Conservation (phyloP, 2,888 invertebrate species). For the Tipula helvola region DNA sequence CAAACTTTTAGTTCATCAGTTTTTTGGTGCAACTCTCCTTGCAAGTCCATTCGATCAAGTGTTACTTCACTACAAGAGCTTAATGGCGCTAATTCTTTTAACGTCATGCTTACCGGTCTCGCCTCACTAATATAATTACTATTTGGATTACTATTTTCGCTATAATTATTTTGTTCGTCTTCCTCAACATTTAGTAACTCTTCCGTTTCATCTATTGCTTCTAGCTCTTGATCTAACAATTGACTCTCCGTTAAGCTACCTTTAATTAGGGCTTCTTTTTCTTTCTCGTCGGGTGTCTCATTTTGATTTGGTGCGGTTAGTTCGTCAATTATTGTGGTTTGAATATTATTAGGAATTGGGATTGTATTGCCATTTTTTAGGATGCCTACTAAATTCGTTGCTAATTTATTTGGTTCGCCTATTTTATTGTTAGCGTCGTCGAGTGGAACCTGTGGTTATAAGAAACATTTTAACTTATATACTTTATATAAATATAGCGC, state of each 20-base stretch:
- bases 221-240: slow-evolving; percentile 41
- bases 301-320: slow-evolving; percentile 14
- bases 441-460: slow-evolving; percentile 7
- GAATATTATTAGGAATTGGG: slow-evolving; percentile 15
- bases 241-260: slow-evolving; percentile 32
- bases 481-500: too few relatives aligned
- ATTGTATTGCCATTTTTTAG: slow-evolving; percentile 32
- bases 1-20: background rate
- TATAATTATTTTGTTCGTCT: slow-evolving; percentile 24
- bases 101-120: slow-evolving; percentile 37
- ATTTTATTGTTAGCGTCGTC: slow-evolving; percentile 23
- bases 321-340: slow-evolving; percentile 17
- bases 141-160: slow-evolving; percentile 21
- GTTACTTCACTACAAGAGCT: slow-evolving; percentile 42
- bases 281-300: slow-evolving; percentile 23
- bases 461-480: too few relatives aligned
- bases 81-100: slow-evolving; percentile 37
- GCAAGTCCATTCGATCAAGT: slow-evolving; percentile 21
- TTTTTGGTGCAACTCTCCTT: slow-evolving; percentile 12
- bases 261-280: slow-evolving; percentile 23
- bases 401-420: slow-evolving; percentile 19
- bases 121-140: slow-evolving; percentile 29
- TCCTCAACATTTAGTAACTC: slow-evolving; percentile 4
- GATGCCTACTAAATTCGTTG: slow-evolving; percentile 31
- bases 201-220: slow-evolving; percentile 41